Base-by-base conservation (phyloP, 2,888 invertebrate genomes). In the Cheilosia impressa region DNA sequence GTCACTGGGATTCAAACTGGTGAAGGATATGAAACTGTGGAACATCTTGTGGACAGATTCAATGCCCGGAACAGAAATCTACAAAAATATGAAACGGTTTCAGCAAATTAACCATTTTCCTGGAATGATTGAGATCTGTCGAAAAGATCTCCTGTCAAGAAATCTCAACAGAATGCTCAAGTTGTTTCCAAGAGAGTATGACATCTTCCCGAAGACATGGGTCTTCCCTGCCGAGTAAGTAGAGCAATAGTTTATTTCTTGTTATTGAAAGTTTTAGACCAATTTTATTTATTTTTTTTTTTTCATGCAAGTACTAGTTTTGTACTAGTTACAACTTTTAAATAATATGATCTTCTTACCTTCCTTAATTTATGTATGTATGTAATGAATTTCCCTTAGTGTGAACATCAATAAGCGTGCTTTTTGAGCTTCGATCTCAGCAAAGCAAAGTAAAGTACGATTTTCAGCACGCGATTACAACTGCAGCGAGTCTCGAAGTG, bases 91-190 rank as follows among this genome's bases (percentile, higher is more conserved):
- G 97, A 97, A 97, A 92, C 94, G 97, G 85, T 98, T 96, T 92
- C 96, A 98, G 93, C 96, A 97, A 90, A 96, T 98, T 82, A 98
- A 98, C 91, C 98, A 98, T 92, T 98, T 98, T 91, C 98, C 98
- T 1, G 97, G 97, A 71, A 97, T 97, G 97, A 93, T 95, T 88
- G 97, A 97, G 91, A 96, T 97, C 87, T 97, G 97, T 92, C 93
- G 98, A 87, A 98, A 98, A 92, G 98, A 98, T 93, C 93, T 97
- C 68, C 93, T 98, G 31, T 97, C 98, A 2, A 94, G 97, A 77
- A 98, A 98, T 92, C 93, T 98, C 82, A 98, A 97, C 91, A 94
- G 97, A 88, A 98, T 98, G 98, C 94, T 95, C 83, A 96, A 96
- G 92, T 93, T 96, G 73, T 98, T 97, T 92, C 97, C 98, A 0